Base-by-base conservation (phyloP, 1,140 invertebrate species). In the Cotesia vestalis region DNA sequence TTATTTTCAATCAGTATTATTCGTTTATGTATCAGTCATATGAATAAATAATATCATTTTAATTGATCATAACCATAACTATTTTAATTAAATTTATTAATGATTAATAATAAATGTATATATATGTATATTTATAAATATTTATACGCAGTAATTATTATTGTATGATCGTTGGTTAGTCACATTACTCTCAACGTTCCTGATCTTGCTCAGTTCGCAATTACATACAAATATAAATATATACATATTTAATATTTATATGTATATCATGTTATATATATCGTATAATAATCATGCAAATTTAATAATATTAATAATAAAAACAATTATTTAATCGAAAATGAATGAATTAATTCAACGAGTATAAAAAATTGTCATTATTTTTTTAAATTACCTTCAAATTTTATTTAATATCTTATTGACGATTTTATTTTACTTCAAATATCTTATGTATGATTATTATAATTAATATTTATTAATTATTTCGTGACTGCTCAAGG, bases 401-500 rank as follows among this genome's bases (percentile, higher is more conserved):
- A 64, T 20, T 73, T 68, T 52, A 73, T 20, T 73, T 68, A 61
- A 73, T 61, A 73, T 17, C 64, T 72, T 12, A 59, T 52, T 66
- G 34, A 66, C 40, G 27, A 27, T 27, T 27, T 27, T 27, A 27
- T 27, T 27, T 27, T 27, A 27, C 2, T 27, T 27, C 27, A 27
- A 27, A n/a, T 71, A 74, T 62, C 46, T 71, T 67, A 59, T 66
- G n/a, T 63, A 61, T 68, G 20, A 63, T 70, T 36, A 40, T 8
- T 40, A 40, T 40, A 8, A 40, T 8, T 40, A 46, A 9, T 46
- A 9, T 9, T 46, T 46, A 53, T 72, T 73, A 59, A 73, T 78
- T 72, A 64, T 53, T 61, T 69, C 69, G 53, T 69, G 59, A 62
- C 78, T 77, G 80, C 79, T 77, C 76, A 57, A 73, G 20, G 78